These are phyloP conservation scores for Alethe castanea DNA, from an alignment of 2,113 vertebrate species.

Conservation along the genomic window DNA sequence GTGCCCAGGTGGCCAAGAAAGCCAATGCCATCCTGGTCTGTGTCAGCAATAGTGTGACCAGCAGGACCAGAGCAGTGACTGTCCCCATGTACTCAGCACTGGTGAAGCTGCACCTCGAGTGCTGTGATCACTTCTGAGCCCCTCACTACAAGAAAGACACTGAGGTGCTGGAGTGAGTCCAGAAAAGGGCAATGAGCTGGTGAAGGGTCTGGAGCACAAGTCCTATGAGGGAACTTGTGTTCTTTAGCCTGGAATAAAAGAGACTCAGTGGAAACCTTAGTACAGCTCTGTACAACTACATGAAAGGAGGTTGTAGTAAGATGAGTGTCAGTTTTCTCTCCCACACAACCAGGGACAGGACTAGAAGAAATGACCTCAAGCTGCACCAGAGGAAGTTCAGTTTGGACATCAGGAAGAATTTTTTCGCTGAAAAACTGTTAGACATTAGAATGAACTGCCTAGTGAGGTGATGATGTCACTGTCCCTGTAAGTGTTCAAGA, in stretches of 20 bases:
- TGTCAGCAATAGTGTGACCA: neutral
- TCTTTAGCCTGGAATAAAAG: neutral
- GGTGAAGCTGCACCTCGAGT: neutral
- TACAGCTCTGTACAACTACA: neutral
- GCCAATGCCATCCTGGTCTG: neutral
- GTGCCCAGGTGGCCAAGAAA: neutral
- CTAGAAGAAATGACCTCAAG: neutral
- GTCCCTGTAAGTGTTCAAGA: neutral
- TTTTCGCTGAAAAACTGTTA: neutral
- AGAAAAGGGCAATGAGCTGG: neutral
- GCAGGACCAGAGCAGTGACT: neutral
- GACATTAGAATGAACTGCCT: neutral
- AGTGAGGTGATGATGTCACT: neutral
- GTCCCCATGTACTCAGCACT: rapidly evolving
- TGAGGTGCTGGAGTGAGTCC: neutral
- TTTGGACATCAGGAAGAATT: neutral
- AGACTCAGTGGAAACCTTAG: neutral
- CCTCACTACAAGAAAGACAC: neutral
- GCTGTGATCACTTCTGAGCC: neutral
- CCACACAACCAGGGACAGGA: too few relatives aligned
- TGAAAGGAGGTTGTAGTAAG: neutral
- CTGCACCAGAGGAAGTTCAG: neutral
- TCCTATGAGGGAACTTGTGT: rapidly evolving
- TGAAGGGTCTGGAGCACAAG: neutral
- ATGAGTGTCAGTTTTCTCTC: neutral